These are phyloP conservation scores for Distichodus sexfasciatus DNA, from an alignment of 2,797 vertebrate species.

Conservation along the genomic window DNA sequence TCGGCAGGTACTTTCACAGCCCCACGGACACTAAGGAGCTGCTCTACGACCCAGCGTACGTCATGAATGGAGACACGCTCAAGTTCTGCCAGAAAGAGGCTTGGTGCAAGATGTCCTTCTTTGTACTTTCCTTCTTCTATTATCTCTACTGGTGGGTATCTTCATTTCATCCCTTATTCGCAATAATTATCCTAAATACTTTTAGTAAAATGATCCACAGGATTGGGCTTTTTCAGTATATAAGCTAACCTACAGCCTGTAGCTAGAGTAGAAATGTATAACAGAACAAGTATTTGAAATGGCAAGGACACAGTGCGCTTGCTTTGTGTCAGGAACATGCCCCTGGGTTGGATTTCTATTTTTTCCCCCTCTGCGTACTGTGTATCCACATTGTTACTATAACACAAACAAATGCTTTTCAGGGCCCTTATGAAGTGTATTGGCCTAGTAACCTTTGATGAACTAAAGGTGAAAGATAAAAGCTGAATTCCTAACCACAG, in stretches of 20 bases:
- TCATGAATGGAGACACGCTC: slow-evolving; percentile 95
- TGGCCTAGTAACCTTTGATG: neutral
- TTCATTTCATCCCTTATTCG: too few relatives aligned
- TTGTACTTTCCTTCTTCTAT: slow-evolving; percentile 98
- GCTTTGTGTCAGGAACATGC: slow-evolving; percentile 6
- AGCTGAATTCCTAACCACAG: too few relatives aligned
- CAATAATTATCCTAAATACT: too few relatives aligned
- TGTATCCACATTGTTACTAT: slow-evolving; percentile 14
- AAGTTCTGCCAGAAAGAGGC: slow-evolving; percentile 97
- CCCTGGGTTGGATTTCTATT: slow-evolving; percentile 23
- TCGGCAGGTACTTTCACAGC: slow-evolving; percentile 93
- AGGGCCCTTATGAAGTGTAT: neutral
- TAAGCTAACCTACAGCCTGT: slow-evolving; percentile 14
- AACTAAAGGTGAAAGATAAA: too few relatives aligned
- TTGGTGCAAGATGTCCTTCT: slow-evolving; percentile 98
- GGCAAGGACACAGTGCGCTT: slow-evolving; percentile 7
- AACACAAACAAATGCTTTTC: slow-evolving; percentile 15
- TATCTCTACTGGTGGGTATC: slow-evolving; percentile 95
- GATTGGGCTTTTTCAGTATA: slow-evolving; percentile 7
- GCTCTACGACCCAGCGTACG: slow-evolving; percentile 90
- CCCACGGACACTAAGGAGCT: slow-evolving; percentile 94
- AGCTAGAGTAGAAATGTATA: slow-evolving; percentile 14
- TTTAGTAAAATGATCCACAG: too few relatives aligned
- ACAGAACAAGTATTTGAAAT: slow-evolving; percentile 31
- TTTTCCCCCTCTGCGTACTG: slow-evolving; percentile 3